phyloP scores from a whole-genome alignment of 2,888 invertebrate species.

The Oegoconia quadripuncta region DNA sequence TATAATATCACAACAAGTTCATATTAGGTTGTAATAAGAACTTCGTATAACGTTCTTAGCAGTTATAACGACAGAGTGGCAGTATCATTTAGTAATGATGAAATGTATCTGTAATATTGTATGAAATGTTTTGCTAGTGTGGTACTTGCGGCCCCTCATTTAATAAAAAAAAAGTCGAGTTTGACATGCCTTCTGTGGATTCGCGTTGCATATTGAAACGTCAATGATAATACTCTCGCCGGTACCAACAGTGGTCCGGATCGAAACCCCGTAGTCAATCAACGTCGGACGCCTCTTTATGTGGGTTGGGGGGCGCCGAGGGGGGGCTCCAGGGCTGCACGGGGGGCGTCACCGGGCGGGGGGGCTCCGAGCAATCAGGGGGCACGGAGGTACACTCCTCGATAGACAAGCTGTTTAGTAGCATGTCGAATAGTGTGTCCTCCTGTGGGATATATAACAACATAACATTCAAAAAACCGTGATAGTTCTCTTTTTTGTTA shows the following conservation, averaged over 20 bases:
- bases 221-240: conserved; percentile 12
- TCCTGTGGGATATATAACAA: too few relatives aligned
- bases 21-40: too few relatives aligned
- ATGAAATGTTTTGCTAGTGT: too few relatives aligned
- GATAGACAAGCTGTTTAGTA: conserved; percentile 58
- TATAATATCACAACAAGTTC: too few relatives aligned
- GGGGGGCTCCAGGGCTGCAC: conserved; percentile 38
- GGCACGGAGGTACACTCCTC: conserved; percentile 30
- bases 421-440: conserved; percentile 70
- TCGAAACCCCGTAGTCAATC: conserved; percentile 11
- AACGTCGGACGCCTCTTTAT: conserved; percentile 6
- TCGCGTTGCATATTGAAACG: neutral
- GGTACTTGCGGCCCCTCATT: too few relatives aligned
- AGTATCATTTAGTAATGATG: too few relatives aligned
- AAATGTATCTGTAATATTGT: too few relatives aligned
- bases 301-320: conserved; percentile 18
- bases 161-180: too few relatives aligned
- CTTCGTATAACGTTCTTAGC: too few relatives aligned
- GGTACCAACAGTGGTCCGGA: too few relatives aligned
- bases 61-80: too few relatives aligned
- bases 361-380: conserved; percentile 19
- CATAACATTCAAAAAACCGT: conserved; percentile 7
- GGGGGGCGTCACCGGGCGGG: conserved; percentile 47
- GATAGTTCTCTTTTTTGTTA: too few relatives aligned
- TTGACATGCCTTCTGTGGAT: neutral